Percentiles rank a stretch among this genome's conserved stretches.
Conservation (phyloP, 2,888 invertebrate genomes). For the Choristoneura rosaceana region DNA sequence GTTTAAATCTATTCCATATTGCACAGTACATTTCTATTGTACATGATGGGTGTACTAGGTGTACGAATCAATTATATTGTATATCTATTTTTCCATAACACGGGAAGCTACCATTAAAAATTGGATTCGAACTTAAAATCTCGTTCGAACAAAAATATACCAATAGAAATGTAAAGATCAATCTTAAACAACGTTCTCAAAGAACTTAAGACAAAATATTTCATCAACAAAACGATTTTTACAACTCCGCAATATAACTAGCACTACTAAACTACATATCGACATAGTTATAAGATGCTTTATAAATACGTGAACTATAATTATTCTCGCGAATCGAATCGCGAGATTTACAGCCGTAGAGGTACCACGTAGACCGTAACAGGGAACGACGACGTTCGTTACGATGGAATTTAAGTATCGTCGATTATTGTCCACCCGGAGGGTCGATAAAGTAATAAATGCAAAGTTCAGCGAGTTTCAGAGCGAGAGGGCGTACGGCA, state of each 20-base stretch:
- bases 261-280: slow-evolving; percentile 71
- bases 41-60: slow-evolving; percentile 70
- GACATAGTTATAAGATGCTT: slow-evolving; percentile 63
- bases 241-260: slow-evolving; percentile 78
- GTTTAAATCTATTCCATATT: slow-evolving; percentile 83
- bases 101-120: slow-evolving; percentile 75
- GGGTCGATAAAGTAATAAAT: slow-evolving; percentile 71
- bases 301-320: slow-evolving; percentile 76
- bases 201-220: slow-evolving; percentile 62
- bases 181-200: slow-evolving; percentile 63
- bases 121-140: slow-evolving; percentile 65
- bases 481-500: slow-evolving; percentile 39
- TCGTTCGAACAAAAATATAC: slow-evolving; percentile 65
- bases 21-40: slow-evolving; percentile 81
- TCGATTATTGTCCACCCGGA: slow-evolving; percentile 59
- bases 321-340: slow-evolving; percentile 61
- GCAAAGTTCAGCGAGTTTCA: slow-evolving; percentile 61
- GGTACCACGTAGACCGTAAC: slow-evolving; percentile 78
- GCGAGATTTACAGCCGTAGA: slow-evolving; percentile 79
- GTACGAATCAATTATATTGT: slow-evolving; percentile 68
- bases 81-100: slow-evolving; percentile 70
- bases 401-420: slow-evolving; percentile 62
- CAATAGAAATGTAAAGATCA: slow-evolving; percentile 65
- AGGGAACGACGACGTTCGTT: slow-evolving; percentile 62
- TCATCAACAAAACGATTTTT: slow-evolving; percentile 69